Evolutionary conservation across 1,140 invertebrate genomes (phyloP).

Genomic region (Hycleus phaleratus): DNA sequence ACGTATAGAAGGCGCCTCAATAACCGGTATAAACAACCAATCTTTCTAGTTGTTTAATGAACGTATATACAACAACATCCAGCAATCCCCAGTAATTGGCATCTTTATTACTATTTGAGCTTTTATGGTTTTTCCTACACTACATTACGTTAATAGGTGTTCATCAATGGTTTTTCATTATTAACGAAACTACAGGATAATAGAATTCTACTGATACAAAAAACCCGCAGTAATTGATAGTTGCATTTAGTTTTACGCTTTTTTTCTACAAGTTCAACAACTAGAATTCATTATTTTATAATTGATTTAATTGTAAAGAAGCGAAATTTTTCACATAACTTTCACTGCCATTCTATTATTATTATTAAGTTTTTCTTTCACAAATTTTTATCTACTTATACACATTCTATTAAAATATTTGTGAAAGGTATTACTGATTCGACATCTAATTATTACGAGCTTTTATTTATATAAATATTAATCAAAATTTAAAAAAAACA

Average conservation of each 20-base stretch:
- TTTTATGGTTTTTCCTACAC: conserved; percentile 11
- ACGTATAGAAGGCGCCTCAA: not conserved
- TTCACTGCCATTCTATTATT: conserved; percentile 1
- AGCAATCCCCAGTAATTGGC: conserved; percentile 15
- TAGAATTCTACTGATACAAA: not conserved
- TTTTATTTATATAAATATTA: too few relatives aligned
- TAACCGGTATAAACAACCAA: conserved; percentile 11
- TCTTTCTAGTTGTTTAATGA: conserved; percentile 14
- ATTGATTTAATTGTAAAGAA: not conserved
- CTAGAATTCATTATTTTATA: not conserved
- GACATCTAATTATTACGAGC: too few relatives aligned
- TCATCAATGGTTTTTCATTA: conserved; percentile 2
- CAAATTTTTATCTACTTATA: too few relatives aligned
- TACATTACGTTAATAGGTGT: conserved; percentile 5
- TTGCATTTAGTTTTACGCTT: not conserved
- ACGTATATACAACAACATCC: conserved; percentile 6
- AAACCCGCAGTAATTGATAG: too few relatives aligned
- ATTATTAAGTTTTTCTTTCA: too few relatives aligned
- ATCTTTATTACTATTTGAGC: conserved; percentile 14
- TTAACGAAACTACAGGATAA: not conserved
- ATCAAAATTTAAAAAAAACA: too few relatives aligned
- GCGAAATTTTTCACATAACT: conserved; percentile 11
- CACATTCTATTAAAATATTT: too few relatives aligned
- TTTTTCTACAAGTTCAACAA: not conserved
- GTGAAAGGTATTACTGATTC: too few relatives aligned